Percentiles rank a stretch among this genome's conserved stretches.
phyloP scores from a whole-genome alignment of 2,113 vertebrate genomes.

The Hippoglossus stenolepis region DNA sequence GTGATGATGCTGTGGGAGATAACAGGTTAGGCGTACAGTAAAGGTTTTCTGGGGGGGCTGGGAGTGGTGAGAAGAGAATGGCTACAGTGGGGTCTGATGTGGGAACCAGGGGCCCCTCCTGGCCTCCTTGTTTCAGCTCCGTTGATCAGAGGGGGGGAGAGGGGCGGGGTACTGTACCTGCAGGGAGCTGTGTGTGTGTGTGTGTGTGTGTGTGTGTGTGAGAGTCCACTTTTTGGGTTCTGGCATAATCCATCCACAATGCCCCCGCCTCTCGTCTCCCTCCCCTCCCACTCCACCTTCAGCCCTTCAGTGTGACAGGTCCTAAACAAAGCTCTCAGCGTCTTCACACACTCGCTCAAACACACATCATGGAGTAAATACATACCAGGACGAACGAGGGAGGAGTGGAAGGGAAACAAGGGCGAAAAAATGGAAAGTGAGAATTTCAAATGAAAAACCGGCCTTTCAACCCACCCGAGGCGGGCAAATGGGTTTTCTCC shows the following conservation, averaged over 20 bases:
- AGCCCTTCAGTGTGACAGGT: conserved; percentile 84
- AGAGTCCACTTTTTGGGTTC: conserved; percentile 85
- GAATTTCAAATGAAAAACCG: conserved; percentile 43
- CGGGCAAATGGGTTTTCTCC: conserved; percentile 52
- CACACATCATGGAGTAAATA: conserved; percentile 47
- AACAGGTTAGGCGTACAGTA: conserved; percentile 52
- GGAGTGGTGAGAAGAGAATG: conserved; percentile 71
- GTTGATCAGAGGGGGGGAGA: conserved; percentile 84
- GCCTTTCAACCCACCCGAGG: conserved; percentile 23
- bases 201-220: neutral
- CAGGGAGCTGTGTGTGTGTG: conserved; percentile 66
- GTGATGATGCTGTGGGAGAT: conserved; percentile 22
- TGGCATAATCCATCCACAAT: conserved; percentile 87
- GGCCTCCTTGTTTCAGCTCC: conserved; percentile 88
- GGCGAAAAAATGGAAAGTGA: conserved; percentile 41
- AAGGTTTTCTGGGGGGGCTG: conserved; percentile 4
- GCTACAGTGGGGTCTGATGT: conserved; percentile 76
- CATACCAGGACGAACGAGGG: conserved; percentile 9
- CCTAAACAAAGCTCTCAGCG: conserved; percentile 82
- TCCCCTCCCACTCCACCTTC: conserved; percentile 65
- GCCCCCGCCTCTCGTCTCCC: conserved; percentile 31
- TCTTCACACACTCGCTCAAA: conserved; percentile 53
- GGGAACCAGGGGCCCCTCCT: conserved; percentile 85
- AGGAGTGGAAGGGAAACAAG: conserved; percentile 3
- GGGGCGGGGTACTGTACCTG: conserved; percentile 84